These are phyloP conservation scores for Chironomus tentans DNA, from an alignment of 2,888 invertebrate genomes.

Conservation along the genomic window DNA sequence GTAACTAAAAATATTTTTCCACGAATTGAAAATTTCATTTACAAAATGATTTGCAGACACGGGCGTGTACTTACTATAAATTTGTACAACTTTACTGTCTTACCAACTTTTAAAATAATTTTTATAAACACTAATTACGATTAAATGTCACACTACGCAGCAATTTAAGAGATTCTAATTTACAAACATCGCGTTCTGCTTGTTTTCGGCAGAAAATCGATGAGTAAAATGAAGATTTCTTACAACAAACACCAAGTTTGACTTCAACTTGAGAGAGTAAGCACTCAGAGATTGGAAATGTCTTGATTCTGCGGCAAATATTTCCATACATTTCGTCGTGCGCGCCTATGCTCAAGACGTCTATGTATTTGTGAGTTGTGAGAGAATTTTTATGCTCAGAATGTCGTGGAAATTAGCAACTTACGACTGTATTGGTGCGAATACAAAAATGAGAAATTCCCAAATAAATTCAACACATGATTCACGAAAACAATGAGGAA, in stretches of 20 bases:
- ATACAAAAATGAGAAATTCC: not conserved
- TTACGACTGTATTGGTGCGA: not conserved
- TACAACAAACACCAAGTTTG: not conserved
- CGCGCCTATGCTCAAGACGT: not conserved
- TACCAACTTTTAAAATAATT: not conserved
- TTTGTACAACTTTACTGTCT: too few species aligned
- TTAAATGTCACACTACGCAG: not conserved
- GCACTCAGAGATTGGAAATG: not conserved
- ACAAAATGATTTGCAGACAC: not conserved
- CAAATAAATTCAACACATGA: not conserved
- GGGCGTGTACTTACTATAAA: too few species aligned
- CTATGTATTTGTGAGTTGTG: not conserved
- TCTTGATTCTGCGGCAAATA: not conserved
- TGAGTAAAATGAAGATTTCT: conserved; percentile 14
- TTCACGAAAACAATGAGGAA: not conserved
- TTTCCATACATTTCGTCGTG: not conserved
- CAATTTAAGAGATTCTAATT: conserved; percentile 6
- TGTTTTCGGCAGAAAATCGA: conserved; percentile 24
- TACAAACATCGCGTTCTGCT: conserved; percentile 17
- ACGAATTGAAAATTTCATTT: conserved; percentile 5
- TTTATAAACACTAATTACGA: not conserved
- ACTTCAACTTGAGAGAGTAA: not conserved
- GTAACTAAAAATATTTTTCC: too few species aligned
- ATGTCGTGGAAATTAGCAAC: not conserved
- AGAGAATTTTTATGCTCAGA: not conserved